Evolutionary conservation across 2,888 invertebrate species (phyloP).

Genomic region (Thecocarcelia acutangulata): DNA sequence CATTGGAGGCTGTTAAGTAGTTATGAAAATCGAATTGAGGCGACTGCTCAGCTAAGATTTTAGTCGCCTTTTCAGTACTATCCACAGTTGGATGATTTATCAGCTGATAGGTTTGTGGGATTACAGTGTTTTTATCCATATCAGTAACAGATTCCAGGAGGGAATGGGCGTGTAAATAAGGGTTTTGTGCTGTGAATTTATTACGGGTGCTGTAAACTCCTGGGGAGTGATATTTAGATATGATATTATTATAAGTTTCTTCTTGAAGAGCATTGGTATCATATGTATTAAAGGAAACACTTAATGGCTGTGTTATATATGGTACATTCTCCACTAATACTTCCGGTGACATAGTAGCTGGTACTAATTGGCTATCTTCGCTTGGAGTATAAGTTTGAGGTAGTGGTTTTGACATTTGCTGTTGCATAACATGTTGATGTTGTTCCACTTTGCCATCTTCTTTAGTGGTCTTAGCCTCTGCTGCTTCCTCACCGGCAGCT

Average conservation of each 20-base stretch:
- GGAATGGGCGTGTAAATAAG: slow-evolving; percentile 34
- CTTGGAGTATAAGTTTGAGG: slow-evolving; percentile 11
- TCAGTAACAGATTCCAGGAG: slow-evolving; percentile 32
- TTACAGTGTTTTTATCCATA: slow-evolving; percentile 35
- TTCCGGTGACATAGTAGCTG: background rate
- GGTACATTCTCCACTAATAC: background rate
- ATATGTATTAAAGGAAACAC: slow-evolving; percentile 9
- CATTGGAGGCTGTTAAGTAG: slow-evolving; percentile 14
- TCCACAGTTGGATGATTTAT: slow-evolving; percentile 22
- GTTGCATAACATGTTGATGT: background rate
- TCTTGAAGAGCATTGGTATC: background rate
- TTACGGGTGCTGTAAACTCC: background rate
- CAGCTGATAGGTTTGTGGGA: slow-evolving; percentile 30
- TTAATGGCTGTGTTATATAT: slow-evolving; percentile 16
- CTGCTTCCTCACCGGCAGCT: slow-evolving; percentile 42
- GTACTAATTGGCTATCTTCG: slow-evolving; percentile 4
- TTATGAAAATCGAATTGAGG: slow-evolving; percentile 17
- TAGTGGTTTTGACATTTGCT: slow-evolving; percentile 12
- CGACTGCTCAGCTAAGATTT: slow-evolving; percentile 18
- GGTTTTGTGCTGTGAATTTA: slow-evolving; percentile 42
- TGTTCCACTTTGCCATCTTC: slow-evolving; percentile 27
- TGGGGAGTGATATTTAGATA: slow-evolving; percentile 37
- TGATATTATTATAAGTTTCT: slow-evolving; percentile 10
- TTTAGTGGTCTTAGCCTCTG: background rate
- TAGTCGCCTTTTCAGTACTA: background rate